phyloP scores from a whole-genome alignment of 2,888 invertebrate genomes.

The Nomada goodeniana region DNA sequence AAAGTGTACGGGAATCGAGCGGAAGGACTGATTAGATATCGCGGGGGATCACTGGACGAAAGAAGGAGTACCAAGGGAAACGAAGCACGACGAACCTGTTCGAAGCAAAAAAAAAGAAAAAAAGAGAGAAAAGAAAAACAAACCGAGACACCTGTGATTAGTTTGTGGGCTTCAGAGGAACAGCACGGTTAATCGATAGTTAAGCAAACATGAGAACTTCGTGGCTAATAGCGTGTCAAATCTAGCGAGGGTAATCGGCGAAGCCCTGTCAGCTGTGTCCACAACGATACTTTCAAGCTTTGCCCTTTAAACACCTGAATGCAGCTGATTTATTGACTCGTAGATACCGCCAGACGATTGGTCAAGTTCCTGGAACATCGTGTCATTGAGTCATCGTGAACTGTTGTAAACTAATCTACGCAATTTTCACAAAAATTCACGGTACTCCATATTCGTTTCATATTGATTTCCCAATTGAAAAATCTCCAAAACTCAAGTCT shows the following conservation, averaged over 20 bases:
- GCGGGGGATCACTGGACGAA: not conserved
- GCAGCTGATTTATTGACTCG: conserved; percentile 60
- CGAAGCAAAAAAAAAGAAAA: conserved; percentile 6
- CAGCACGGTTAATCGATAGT: conserved; percentile 61
- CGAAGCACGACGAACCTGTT: conserved; percentile 18
- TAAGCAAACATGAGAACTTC: conserved; percentile 67
- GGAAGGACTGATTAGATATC: not conserved
- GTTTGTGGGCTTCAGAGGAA: conserved; percentile 25
- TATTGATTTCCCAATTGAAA: too few species aligned
- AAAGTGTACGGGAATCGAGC: not conserved
- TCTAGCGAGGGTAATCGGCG: conserved; percentile 64
- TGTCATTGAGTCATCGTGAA: not conserved
- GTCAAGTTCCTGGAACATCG: not conserved
- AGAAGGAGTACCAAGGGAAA: not conserved
- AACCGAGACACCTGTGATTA: conserved; percentile 47
- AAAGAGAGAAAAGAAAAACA: not conserved
- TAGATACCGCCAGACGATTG: conserved; percentile 32
- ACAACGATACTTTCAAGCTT: conserved; percentile 59
- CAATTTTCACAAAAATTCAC: too few species aligned
- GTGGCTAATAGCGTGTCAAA: conserved; percentile 65
- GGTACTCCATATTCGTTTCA: too few species aligned
- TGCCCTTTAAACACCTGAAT: conserved; percentile 49
- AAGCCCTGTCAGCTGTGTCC: conserved; percentile 69
- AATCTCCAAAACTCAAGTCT: too few species aligned
- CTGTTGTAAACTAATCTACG: not conserved